Base-by-base conservation (phyloP, 2,113 vertebrate species). In the Anthoscopus minutus region DNA sequence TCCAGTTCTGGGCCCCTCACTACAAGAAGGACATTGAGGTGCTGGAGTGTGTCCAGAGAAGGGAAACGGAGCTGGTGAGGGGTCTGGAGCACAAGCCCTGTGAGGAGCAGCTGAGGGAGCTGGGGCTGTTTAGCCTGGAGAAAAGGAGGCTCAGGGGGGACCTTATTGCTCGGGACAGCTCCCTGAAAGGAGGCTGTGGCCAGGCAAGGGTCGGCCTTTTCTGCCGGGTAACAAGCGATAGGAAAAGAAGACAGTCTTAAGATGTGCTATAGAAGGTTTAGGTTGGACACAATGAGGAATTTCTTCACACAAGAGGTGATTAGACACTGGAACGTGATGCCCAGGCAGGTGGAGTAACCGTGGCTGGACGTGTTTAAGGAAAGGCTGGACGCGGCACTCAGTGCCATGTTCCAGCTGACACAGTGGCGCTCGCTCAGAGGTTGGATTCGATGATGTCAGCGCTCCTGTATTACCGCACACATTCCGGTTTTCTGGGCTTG, bases 401-500 rank as follows among this genome's bases (percentile, higher is more conserved):
- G 19, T 4, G 45, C 45, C 69, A 6, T 1, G 45, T 15, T n/a
- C 37, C 13, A 8, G 44, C 33, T 17, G 33, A 17, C 37, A 45
- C 10, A 13, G 27, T 1, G 33, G 15, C 3, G 60, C 1, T n/a
- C 23, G 23, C 8, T 7, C 33, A 17, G 19, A 30, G 37, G 15
- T 0, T 4, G 37, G 9, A 33, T 24, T 9, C 15, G 8, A 6
- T 3, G 31, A 9, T 5, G 12, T 2, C 76, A 8, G 31, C 37
- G 8, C 14, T 4, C 17, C 13, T 25, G 31, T 12, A 40, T 31
- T 18, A 2, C 7, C 10, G 13, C 20, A 6, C 15, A 0, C 15
- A 16, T 2, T 8, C 15, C 0, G 40, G 0, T 9, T 11, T 6
- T 4, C 35, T 0, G 16, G 11, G 13, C 15, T 0, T 2, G 6